Evolutionary conservation across 1,140 invertebrate species (phyloP), one percentile per base, ranked within the genome.

Genomic region (Atopsyche davidsoni): DNA sequence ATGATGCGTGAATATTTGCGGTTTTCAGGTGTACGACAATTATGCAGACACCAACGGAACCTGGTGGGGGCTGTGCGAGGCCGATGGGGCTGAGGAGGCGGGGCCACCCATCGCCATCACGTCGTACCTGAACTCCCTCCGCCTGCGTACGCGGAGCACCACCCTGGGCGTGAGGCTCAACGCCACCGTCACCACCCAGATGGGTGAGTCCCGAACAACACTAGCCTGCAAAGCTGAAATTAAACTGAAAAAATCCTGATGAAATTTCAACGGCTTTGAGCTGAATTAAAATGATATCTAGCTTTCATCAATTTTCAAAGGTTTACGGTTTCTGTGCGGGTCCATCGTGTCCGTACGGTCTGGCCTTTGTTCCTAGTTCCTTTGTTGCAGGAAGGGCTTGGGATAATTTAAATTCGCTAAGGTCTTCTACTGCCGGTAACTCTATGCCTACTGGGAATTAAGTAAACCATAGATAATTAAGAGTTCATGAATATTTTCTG

Each of bases 1-100:
- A n/a, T n/a, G n/a, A n/a, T 13, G 10, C 10, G 4, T 13, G 4
- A 17, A 25, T 34, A 18, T 34, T 45, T 51, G 35, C 39, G 35
- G 32, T 28, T 51, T 21, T 16, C 58, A 76, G 74, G 68, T 76
- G 10, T 73, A 69, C 46, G 82, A 85, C 63, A 80, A 75, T 47
- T 84, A 84, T 61, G 78, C 79, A 0, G 81, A 81, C 50, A 66
- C 67, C 41, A 83, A 83, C 64, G 81, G 81, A 10, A 82, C 80
- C 0, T 65, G 70, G 28, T 83, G 81, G 80, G 72, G 72, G 3
- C 67, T 85, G 2, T 84, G 82, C 54, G 69, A 76, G 54, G 62
- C 68, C 9, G 61, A 64, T 50, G 53, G 66, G 22, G 58, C 60
- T 25, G 40, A 64, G 7, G 59, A 68, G 13, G 53, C 64, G 24